Conservation (phyloP, 2,113 vertebrate species). For the Telmatochromis brichardi region DNA sequence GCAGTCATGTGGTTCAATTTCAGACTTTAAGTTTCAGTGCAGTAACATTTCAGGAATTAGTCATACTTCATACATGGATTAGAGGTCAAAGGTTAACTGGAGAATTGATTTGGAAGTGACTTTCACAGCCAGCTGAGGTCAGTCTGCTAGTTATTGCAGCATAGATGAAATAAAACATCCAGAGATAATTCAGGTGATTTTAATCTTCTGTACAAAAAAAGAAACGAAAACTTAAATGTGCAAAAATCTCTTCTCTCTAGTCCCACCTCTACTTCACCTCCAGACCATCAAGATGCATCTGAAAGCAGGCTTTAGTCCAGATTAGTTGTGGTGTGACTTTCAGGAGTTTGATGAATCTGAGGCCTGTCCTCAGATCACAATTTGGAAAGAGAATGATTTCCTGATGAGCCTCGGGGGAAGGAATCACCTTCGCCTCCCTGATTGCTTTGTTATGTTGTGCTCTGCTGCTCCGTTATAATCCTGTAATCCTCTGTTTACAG, state of each 20-base stretch:
- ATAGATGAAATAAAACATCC: not conserved
- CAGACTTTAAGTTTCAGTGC: not conserved
- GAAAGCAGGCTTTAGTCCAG: not conserved
- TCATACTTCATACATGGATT: not conserved
- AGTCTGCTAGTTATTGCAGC: not conserved
- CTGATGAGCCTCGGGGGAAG: not conserved
- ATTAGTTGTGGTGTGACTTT: not conserved
- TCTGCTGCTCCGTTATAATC: slow-evolving; percentile 46
- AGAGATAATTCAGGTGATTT: not conserved
- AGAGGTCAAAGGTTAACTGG: not conserved
- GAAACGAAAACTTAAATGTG: not conserved
- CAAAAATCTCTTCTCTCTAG: not conserved
- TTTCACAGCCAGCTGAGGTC: not conserved
- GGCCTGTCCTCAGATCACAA: not conserved
- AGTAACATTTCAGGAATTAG: not conserved
- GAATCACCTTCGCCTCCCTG: slow-evolving; percentile 3
- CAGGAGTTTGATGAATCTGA: not conserved
- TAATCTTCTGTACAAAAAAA: not conserved
- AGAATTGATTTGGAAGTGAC: not conserved
- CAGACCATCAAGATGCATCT: not conserved
- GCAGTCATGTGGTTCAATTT: not conserved
- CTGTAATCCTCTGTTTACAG: slow-evolving; percentile 79
- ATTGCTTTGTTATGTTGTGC: slow-evolving; percentile 2
- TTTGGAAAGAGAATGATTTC: not conserved
- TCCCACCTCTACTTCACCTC: not conserved